Percentiles rank a stretch among this genome's conserved stretches.
These are phyloP conservation scores for Meda fulgida DNA, from an alignment of 2,797 vertebrate species.

Conservation along the genomic window DNA sequence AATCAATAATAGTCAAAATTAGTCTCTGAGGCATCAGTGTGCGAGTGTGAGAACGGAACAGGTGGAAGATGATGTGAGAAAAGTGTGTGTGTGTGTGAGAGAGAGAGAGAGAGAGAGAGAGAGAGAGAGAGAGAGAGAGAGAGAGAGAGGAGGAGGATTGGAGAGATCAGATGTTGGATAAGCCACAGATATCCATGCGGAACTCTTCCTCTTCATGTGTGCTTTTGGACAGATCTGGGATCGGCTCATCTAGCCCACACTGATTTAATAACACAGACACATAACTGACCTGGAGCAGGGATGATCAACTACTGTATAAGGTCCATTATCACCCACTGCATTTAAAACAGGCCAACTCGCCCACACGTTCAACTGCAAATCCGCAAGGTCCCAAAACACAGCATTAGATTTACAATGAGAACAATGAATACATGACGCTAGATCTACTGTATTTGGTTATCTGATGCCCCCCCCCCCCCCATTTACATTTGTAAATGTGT, in stretches of 20 bases:
- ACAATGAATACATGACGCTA: too few relatives aligned
- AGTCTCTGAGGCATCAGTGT: not conserved
- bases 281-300: not conserved
- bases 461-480: constrained; percentile 52
- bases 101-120: not conserved
- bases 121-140: not conserved
- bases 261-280: not conserved
- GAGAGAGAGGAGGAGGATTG: not conserved
- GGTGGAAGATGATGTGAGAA: constrained; percentile 24
- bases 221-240: constrained; percentile 48
- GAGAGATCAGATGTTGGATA: constrained; percentile 49
- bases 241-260: not conserved
- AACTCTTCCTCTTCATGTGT: constrained; percentile 50
- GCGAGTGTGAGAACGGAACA: constrained; percentile 4
- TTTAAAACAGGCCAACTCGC: constrained; percentile 17
- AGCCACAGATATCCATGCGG: constrained; percentile 41
- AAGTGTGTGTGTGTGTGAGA: not conserved
- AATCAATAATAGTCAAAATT: not conserved
- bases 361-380: not conserved
- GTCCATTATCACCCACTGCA: not conserved
- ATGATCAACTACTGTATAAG: not conserved
- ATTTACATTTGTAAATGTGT: constrained; percentile 52
- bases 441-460: too few relatives aligned
- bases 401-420: not conserved
- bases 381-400: not conserved